A percentile compares a stretch with the other conserved stretches of the same genome.
Evolutionary conservation across 1,140 invertebrate species (phyloP).

Genomic region (Cydia splendana): DNA sequence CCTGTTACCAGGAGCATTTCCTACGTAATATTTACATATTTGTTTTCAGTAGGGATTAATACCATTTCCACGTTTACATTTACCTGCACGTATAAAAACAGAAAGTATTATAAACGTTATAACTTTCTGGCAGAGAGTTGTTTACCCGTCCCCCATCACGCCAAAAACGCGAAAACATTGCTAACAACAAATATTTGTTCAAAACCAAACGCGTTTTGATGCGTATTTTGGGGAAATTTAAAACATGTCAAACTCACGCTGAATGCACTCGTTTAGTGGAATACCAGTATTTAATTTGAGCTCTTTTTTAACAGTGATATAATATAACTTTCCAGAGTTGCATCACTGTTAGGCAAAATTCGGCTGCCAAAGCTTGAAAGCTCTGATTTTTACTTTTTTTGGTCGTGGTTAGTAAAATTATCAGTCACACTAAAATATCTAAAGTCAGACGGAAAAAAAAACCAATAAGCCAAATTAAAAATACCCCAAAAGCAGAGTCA

Average conservation of each 20-base stretch:
- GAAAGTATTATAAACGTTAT: neutral
- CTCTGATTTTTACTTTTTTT: neutral
- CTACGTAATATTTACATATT: too few relatives aligned
- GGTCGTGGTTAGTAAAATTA: neutral
- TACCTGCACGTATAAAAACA: neutral
- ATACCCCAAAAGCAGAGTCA: neutral
- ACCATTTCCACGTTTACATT: too few relatives aligned
- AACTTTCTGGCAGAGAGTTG: neutral
- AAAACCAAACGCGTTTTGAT: neutral
- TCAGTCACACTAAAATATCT: slow-evolving; percentile 11
- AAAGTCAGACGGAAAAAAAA: neutral
- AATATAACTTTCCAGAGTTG: neutral
- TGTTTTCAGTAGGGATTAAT: too few relatives aligned
- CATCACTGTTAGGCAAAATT: slow-evolving; percentile 25
- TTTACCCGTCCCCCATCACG: neutral
- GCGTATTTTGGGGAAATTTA: neutral
- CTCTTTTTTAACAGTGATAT: too few relatives aligned
- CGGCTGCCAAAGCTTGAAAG: slow-evolving; percentile 8
- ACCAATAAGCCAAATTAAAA: slow-evolving; percentile 29
- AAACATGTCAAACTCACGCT: neutral
- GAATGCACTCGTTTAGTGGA: neutral
- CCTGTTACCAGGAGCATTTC: too few relatives aligned
- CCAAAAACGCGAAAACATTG: neutral
- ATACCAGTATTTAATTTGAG: neutral
- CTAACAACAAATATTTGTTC: neutral